These are phyloP conservation scores for Melitaea athalia DNA, from an alignment of 2,888 invertebrate species.

Conservation along the genomic window DNA sequence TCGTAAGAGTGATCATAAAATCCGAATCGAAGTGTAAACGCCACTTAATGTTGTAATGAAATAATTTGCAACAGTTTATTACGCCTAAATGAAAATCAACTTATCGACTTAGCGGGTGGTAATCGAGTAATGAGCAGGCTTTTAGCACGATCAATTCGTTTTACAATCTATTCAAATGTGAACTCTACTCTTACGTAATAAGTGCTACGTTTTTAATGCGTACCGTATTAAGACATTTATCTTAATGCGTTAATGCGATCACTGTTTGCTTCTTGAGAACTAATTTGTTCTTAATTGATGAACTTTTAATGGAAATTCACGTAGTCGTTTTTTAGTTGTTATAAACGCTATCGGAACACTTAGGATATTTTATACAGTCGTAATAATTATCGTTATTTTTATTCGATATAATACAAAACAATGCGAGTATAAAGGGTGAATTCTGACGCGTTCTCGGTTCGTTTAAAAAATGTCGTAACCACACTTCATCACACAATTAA, in stretches of 20 bases:
- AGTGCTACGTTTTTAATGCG: slow-evolving; percentile 35
- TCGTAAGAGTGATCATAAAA: slow-evolving; percentile 48
- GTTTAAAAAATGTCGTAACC: slow-evolving; percentile 70
- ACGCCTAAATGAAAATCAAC: slow-evolving; percentile 61
- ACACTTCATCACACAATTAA: slow-evolving; percentile 82
- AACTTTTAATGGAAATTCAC: slow-evolving; percentile 4
- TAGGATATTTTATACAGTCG: background rate
- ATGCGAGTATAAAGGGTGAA: slow-evolving; percentile 2
- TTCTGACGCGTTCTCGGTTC: slow-evolving; percentile 34
- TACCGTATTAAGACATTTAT: slow-evolving; percentile 53
- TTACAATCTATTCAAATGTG: slow-evolving; percentile 41
- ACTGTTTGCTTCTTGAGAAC: slow-evolving; percentile 51
- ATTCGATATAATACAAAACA: background rate
- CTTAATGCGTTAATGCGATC: slow-evolving; percentile 52
- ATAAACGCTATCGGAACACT: background rate
- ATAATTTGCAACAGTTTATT: slow-evolving; percentile 75
- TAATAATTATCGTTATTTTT: background rate
- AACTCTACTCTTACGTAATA: slow-evolving; percentile 48
- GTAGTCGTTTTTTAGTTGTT: background rate
- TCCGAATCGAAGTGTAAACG: slow-evolving; percentile 49
- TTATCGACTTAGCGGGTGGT: slow-evolving; percentile 74
- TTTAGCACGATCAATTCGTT: slow-evolving; percentile 48
- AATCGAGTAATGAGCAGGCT: slow-evolving; percentile 58
- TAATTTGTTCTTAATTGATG: slow-evolving; percentile 64
- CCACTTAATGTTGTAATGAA: slow-evolving; percentile 39